phyloP scores from a whole-genome alignment of 2,797 vertebrate species.

The Anisognathus igniventris region DNA sequence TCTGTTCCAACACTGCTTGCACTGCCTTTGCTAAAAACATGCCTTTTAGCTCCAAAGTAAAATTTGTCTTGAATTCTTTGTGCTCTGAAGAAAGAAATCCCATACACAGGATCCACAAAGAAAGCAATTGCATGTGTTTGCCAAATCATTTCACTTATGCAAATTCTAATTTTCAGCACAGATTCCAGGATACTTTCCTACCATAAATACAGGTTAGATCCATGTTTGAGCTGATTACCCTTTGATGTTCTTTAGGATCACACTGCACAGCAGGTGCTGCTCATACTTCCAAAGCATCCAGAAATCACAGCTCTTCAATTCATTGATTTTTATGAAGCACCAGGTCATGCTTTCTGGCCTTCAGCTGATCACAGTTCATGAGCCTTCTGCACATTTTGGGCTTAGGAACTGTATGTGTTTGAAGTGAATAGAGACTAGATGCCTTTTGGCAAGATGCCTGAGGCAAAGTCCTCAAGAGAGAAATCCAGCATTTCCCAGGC shows the following conservation, averaged over 20 bases:
- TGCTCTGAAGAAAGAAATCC: background rate
- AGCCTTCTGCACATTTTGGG: background rate
- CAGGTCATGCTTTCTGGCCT: background rate
- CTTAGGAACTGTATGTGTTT: background rate
- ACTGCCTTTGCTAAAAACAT: background rate
- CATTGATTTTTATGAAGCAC: background rate
- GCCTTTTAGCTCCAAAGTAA: constrained; percentile 8
- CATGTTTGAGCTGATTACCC: background rate
- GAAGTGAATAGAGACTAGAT: background rate
- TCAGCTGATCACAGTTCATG: background rate
- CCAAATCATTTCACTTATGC: background rate
- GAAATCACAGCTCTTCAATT: background rate
- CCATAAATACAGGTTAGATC: background rate
- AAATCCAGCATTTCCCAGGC: background rate
- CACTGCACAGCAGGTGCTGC: background rate
- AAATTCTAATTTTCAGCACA: background rate
- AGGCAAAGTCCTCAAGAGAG: constrained; percentile 4
- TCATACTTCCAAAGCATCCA: background rate
- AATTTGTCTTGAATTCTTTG: background rate
- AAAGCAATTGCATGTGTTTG: background rate
- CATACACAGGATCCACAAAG: background rate
- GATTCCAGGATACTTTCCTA: background rate
- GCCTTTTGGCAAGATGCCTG: background rate
- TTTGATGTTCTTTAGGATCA: background rate
- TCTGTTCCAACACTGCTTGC: background rate